Evolutionary conservation across 2,888 invertebrate species (phyloP), one percentile per base, ranked within the genome.

Genomic region (Luffia ferchaultella): DNA sequence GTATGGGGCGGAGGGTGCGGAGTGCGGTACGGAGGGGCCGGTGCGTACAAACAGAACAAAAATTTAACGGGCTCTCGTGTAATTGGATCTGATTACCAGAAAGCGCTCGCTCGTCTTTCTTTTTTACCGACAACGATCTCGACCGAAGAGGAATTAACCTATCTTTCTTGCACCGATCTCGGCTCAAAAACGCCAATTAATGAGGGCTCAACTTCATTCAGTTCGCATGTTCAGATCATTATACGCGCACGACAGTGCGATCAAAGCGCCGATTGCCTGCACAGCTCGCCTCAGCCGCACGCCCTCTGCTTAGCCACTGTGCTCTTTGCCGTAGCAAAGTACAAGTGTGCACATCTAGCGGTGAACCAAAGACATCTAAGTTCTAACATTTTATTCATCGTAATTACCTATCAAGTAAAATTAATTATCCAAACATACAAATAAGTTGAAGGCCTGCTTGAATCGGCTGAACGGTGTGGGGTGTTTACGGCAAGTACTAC

Each of bases 1-100:
- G 60, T 64, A 64, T 68, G 62, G 64, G 61, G 69, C 67, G 67
- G 63, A 61, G 44, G 52, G 58, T 57, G 62, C 62, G 61, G 62
- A 61, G 63, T 57, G 59, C 54, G 41, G 16, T 58, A 65, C 66
- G 62, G 67, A 63, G 68, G 68, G 68, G 12, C 30, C 5, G 30
- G 30, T 30, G 30, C 12, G 30, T 12, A 30, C 71, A 79, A 82
- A 82, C 74, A 82, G 76, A 82, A 77, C 74, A 82, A 82, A 83
- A 80, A 71, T 71, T 74, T 76, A 77, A 79, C 78, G 76, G 80
- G 67, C 71, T 70, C 67, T 70, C 76, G 70, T 82, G 83, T 83
- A 82, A 82, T 82, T 83, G 82, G 82, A 82, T 83, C 82, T 77
- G 83, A 83, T 83, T 83, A 80, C 83, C 82, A 82, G 83, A 82